A percentile compares a stretch with the other conserved stretches of the same genome.
These are phyloP conservation scores for Silurus asotus DNA, from an alignment of 2,113 vertebrate genomes.

Conservation along the genomic window DNA sequence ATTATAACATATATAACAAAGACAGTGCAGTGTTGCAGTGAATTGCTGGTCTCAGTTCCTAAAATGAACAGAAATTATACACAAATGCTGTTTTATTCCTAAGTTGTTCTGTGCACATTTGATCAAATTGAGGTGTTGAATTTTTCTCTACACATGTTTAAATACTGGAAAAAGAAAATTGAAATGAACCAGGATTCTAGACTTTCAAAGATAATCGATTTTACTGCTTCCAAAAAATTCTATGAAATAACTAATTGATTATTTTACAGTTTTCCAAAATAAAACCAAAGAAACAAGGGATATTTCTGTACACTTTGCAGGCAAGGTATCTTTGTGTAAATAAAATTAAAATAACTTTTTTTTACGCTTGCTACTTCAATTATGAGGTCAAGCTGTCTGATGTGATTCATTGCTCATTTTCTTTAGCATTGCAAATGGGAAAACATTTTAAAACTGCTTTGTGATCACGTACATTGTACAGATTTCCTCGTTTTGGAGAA, in stretches of 20 bases:
- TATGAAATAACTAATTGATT: not conserved
- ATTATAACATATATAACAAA: not conserved
- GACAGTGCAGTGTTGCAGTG: slow-evolving; percentile 78
- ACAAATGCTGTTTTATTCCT: slow-evolving; percentile 30
- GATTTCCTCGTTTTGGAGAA: not conserved
- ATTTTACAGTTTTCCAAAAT: slow-evolving; percentile 12
- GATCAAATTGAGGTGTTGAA: slow-evolving; percentile 34
- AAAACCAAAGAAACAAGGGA: not conserved
- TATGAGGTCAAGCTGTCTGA: not conserved
- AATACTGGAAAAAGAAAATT: slow-evolving; percentile 9
- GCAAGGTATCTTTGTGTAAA: slow-evolving; percentile 26
- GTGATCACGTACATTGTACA: not conserved
- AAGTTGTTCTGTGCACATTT: slow-evolving; percentile 76
- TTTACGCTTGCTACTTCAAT: slow-evolving; percentile 17
- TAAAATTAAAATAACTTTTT: not conserved
- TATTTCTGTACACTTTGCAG: slow-evolving; percentile 33
- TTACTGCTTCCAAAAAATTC: slow-evolving; percentile 3
- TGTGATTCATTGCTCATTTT: slow-evolving; percentile 17
- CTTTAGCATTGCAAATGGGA: slow-evolving; percentile 28
- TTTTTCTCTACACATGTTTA: slow-evolving; percentile 47
- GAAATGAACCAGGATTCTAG: slow-evolving; percentile 13
- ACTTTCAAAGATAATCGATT: slow-evolving; percentile 1
- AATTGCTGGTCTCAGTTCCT: slow-evolving; percentile 86
- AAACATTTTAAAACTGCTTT: not conserved
- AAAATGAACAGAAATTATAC: slow-evolving; percentile 82